Evolutionary conservation across 2,797 vertebrate genomes (phyloP).

Genomic region (Pempheris klunzingeri): DNA sequence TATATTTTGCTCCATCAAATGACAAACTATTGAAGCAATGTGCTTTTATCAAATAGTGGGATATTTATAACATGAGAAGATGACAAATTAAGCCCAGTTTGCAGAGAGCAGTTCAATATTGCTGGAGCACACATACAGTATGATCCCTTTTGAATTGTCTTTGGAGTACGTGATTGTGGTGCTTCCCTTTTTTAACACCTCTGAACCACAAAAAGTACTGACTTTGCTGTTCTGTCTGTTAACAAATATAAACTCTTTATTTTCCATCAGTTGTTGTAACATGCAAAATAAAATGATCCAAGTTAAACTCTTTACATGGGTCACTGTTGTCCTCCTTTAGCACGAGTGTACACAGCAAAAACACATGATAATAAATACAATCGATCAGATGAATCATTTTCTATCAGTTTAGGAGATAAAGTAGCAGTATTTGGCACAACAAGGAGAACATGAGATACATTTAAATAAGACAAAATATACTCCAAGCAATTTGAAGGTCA

Average conservation of each 20-base stretch:
- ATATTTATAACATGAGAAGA: slow-evolving; percentile 53
- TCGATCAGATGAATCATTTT: slow-evolving; percentile 9
- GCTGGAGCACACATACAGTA: slow-evolving; percentile 25
- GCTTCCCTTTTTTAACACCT: slow-evolving; percentile 41
- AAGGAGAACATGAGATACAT: slow-evolving; percentile 60
- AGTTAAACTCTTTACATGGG: slow-evolving; percentile 48
- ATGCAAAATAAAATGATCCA: slow-evolving; percentile 80
- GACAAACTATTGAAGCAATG: slow-evolving; percentile 46
- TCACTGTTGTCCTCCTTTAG: slow-evolving; percentile 31
- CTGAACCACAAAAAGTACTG: slow-evolving; percentile 43
- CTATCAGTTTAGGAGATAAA: slow-evolving; percentile 35
- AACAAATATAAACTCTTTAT: slow-evolving; percentile 82
- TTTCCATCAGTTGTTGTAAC: slow-evolving; percentile 68
- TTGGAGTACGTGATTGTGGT: slow-evolving; percentile 61
- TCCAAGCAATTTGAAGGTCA: slow-evolving; percentile 37
- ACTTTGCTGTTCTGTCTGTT: slow-evolving; percentile 63
- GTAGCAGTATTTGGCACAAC: slow-evolving; percentile 70
- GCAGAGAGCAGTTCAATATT: slow-evolving; percentile 39
- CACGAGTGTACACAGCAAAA: slow-evolving; percentile 50
- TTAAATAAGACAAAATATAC: slow-evolving; percentile 61
- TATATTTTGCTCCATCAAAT: slow-evolving; percentile 66
- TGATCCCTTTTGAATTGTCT: slow-evolving; percentile 48
- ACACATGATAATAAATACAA: slow-evolving; percentile 61
- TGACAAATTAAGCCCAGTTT: slow-evolving; percentile 40
- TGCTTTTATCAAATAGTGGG: slow-evolving; percentile 54